Base-by-base conservation (phyloP, 2,113 vertebrate species). In the Hippoglossus stenolepis region DNA sequence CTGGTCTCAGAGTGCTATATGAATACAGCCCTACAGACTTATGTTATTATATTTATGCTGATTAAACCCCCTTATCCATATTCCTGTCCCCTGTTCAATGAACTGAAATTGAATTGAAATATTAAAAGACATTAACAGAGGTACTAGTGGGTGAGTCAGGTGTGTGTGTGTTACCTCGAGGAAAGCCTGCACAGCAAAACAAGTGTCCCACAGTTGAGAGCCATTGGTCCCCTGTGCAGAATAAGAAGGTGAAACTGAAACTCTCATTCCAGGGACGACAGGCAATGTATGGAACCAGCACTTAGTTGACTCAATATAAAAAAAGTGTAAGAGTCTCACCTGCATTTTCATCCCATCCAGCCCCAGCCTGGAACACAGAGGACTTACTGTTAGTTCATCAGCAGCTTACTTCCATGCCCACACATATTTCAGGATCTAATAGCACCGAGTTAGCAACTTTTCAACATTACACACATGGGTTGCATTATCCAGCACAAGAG, bases 291-390 rank as follows among this genome's bases (percentile, higher is more conserved):
- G 31, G 31, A 51, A 51, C 49, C 49, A 51, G 18, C 15, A 18
- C 31, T 7, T 7, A 31, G 31, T 31, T 31, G 31, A 18, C 6
- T 54, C 7, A 20, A 54, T 54, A n/a, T 54, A 15, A 54, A 0
- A 23, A n/a, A 20, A n/a, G 20, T 10, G 2, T 21, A 51, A 35
- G 7, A 31, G 26, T n/a, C 89, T 94, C 84, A 99, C 98, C 97
- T 99, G 97, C 97, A 99, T 98, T 88, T 99, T 99, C 96, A 99
- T 95, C 26, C 98, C 97, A 0, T 99, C 97, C 0, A 99, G 89
- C 38, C 97, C 98, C 84, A 99, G 70, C 98, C 98, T 99, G 93
- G 3, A 81, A 87, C 61, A 86, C 77, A 45, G 65, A 88, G 26
- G 79, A 5, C 11, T 1, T 2, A 45, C 0, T 28, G 67, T 75